Conservation (phyloP, 2,888 invertebrate species). For the Drosophila atripex region DNA sequence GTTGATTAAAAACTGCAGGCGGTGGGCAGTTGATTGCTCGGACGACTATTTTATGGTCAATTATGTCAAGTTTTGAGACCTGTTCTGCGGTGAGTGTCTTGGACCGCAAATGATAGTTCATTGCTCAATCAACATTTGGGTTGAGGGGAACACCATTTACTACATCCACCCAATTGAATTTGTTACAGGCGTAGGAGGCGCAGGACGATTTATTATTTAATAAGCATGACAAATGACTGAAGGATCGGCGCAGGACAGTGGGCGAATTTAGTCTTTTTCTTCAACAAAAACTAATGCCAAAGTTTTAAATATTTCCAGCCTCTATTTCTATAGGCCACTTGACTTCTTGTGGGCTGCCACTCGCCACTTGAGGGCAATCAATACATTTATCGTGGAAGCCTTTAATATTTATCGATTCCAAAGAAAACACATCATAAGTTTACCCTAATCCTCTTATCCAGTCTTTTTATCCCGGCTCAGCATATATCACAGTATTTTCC, state of each 20-base stretch:
- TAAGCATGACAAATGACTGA: constrained; percentile 58
- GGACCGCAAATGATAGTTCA: constrained; percentile 56
- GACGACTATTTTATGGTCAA: constrained; percentile 36
- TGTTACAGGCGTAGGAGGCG: constrained; percentile 48
- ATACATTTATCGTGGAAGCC: constrained; percentile 30
- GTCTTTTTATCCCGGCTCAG: constrained; percentile 32
- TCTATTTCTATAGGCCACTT: background rate
- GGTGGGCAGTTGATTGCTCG: constrained; percentile 37
- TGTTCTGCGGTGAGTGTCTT: constrained; percentile 18
- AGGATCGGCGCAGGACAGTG: background rate
- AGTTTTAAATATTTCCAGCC: background rate
- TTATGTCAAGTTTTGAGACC: constrained; percentile 26
- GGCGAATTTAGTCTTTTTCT: background rate
- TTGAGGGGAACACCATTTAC: constrained; percentile 36
- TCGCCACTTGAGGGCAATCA: constrained; percentile 21
- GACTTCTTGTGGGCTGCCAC: background rate
- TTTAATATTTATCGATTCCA: constrained; percentile 39
- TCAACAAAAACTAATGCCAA: background rate
- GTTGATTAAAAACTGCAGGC: constrained; percentile 67
- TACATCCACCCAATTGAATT: constrained; percentile 63
- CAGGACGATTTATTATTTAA: constrained; percentile 60
- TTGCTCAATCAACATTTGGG: constrained; percentile 57
- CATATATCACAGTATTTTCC: constrained; percentile 35
- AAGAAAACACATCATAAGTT: constrained; percentile 33
- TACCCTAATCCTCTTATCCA: constrained; percentile 38